Conservation (phyloP, 1,140 invertebrate genomes). For the Samia ricini region DNA sequence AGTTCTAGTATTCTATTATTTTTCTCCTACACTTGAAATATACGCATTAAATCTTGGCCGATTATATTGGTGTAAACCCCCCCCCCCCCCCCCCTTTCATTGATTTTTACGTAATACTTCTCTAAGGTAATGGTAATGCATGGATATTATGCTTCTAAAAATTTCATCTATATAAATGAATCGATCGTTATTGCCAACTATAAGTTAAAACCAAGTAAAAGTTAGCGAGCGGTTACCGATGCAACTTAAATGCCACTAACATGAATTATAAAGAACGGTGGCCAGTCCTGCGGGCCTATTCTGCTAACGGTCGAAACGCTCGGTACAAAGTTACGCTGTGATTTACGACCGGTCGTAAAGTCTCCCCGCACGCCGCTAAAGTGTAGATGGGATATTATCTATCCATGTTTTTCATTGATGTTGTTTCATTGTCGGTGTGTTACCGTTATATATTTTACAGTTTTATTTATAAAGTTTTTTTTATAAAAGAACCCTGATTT, state of each 20-base stretch:
- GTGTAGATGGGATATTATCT: constrained; percentile 14
- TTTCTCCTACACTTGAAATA: too few species aligned
- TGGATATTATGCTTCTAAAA: background rate
- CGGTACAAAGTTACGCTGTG: constrained; percentile 8
- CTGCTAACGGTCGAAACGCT: background rate
- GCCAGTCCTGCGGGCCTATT: constrained; percentile 10
- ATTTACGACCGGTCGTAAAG: constrained; percentile 13
- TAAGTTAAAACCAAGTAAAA: background rate
- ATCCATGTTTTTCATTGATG: constrained; percentile 12
- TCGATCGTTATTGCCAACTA: background rate
- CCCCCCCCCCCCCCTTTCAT: too few species aligned
- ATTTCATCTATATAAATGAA: background rate
- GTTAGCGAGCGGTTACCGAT: background rate
- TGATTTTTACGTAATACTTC: too few species aligned
- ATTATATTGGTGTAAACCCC: too few species aligned
- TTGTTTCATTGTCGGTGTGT: constrained; percentile 8
- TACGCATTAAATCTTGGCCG: too few species aligned
- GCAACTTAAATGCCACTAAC: constrained; percentile 3
- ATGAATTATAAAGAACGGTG: constrained; percentile 11
- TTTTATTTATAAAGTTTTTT: constrained; percentile 6
- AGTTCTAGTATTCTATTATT: too few species aligned
- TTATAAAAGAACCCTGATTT: too few species aligned
- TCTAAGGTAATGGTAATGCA: too few species aligned
- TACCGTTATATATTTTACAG: constrained; percentile 7
- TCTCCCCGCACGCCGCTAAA: constrained; percentile 2